Base-by-base conservation (phyloP, 2,797 vertebrate genomes). In the Nyctalus aviator region DNA sequence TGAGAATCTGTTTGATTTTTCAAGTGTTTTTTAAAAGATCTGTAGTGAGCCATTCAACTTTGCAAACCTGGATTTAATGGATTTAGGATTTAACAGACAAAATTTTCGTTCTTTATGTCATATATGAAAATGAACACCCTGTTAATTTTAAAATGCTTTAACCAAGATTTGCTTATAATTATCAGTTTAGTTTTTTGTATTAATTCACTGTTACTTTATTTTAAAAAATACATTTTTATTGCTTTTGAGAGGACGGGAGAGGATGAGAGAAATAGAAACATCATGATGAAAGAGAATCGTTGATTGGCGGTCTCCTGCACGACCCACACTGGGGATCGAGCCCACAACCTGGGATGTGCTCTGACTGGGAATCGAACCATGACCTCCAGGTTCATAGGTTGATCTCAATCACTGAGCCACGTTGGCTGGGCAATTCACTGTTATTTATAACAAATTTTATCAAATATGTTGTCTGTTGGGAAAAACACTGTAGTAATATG, bases 1-100 rank as follows among this genome's bases (percentile, higher is more conserved):
- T 92, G 90, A 90, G 86, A 82, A 91, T 79, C 27, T 64, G 44
- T 79, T 92, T 57, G 23, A 37, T 73, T 92, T 92, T 68, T 41
- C 68, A 59, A 93, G 73, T 90, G 35, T 32, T 66, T 66, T 66
- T 64, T 64, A 64, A 64, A 64, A 1, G 62, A n/a, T n/a, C 62
- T 64, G 4, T 18, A 64, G 62, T 64, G n/a, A 64, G 14, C 15
- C 27, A 44, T 30, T 64, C 13, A n/a, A 32, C n/a, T n/a, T 64
- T 64, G 62, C 30, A n/a, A n/a, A 64, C 62, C 62, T 64, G 30
- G 8, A 32, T 64, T 64, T 64, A 64, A 64, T 64, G 62, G 6
- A 64, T n/a, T 64, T n/a, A 15, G 30, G 30, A 64, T 64, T 64
- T 64, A 64, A 64, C 6, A 2, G 62, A n/a, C 30, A n/a, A n/a